Conservation (phyloP, 2,797 vertebrate genomes). For the Parambassis ranga region DNA sequence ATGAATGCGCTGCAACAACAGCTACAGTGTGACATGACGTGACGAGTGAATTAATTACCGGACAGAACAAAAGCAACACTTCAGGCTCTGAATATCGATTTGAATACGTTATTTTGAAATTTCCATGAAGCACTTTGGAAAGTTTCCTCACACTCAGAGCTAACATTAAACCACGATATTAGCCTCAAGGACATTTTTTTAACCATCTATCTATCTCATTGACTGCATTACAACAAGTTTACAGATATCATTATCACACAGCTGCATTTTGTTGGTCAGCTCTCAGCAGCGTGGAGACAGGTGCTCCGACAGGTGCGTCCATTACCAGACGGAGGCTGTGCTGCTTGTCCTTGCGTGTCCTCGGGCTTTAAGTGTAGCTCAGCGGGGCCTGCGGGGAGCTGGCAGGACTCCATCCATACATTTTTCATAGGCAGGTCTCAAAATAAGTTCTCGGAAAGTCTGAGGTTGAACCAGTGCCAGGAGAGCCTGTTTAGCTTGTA, state of each 20-base stretch:
- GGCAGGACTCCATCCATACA: slow-evolving; percentile 57
- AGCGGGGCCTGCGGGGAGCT: slow-evolving; percentile 27
- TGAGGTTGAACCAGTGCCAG: slow-evolving; percentile 25
- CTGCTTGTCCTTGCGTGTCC: slow-evolving; percentile 53
- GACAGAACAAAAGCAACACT: slow-evolving; percentile 56
- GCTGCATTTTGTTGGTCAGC: slow-evolving; percentile 23
- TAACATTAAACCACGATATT: not conserved
- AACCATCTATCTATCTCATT: slow-evolving; percentile 2
- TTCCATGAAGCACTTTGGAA: slow-evolving; percentile 4
- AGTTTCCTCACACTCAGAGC: slow-evolving; percentile 2
- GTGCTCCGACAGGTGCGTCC: slow-evolving; percentile 39
- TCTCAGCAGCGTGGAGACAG: slow-evolving; percentile 3
- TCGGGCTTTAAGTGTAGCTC: slow-evolving; percentile 55
- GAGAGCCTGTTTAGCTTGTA: slow-evolving; percentile 22
- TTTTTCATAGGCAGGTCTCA: slow-evolving; percentile 70
- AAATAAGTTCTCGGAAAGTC: slow-evolving; percentile 56
- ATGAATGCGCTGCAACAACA: slow-evolving; percentile 41
- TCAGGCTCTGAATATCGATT: slow-evolving; percentile 6
- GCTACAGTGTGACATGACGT: slow-evolving; percentile 37
- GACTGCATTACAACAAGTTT: not conserved
- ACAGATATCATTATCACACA: slow-evolving; percentile 36
- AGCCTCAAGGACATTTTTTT: not conserved
- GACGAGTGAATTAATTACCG: slow-evolving; percentile 43
- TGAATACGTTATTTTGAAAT: slow-evolving; percentile 33
- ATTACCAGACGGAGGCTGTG: slow-evolving; percentile 41